phyloP scores from a whole-genome alignment of 2,888 invertebrate species.

The Mantis religiosa region DNA sequence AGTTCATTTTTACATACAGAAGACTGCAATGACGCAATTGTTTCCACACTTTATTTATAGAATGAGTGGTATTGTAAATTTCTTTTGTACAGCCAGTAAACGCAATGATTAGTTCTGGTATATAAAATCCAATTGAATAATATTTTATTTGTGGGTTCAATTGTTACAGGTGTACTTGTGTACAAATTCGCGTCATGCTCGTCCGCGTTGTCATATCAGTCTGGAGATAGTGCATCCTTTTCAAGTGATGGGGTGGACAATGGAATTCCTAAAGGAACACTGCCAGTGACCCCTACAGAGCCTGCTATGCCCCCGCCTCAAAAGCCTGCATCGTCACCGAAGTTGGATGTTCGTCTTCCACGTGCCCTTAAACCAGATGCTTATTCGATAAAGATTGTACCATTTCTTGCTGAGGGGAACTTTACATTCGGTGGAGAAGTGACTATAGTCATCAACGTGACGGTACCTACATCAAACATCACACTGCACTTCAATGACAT shows the following conservation, averaged over 20 bases:
- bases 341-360: conserved; percentile 63
- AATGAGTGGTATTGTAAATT: too few species aligned
- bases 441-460: conserved; percentile 50
- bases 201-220: conserved; percentile 41
- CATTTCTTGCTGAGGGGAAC: conserved; percentile 68
- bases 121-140: background rate
- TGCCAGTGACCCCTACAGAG: background rate
- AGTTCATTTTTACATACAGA: too few species aligned
- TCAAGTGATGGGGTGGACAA: background rate
- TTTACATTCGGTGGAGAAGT: conserved; percentile 70
- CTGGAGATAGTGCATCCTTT: background rate
- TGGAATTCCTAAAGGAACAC: background rate
- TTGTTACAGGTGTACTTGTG: conserved; percentile 57
- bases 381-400: conserved; percentile 66
- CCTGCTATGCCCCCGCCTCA: background rate
- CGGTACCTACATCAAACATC: conserved; percentile 60
- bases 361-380: conserved; percentile 61
- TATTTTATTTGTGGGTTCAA: background rate
- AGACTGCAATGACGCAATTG: too few species aligned
- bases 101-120: too few species aligned
- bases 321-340: conserved; percentile 6
- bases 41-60: too few species aligned
- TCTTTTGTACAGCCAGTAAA: too few species aligned
- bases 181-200: conserved; percentile 71
- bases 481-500: conserved; percentile 73